Conservation (phyloP, 2,113 vertebrate species). For the Macquaria ambigua region DNA sequence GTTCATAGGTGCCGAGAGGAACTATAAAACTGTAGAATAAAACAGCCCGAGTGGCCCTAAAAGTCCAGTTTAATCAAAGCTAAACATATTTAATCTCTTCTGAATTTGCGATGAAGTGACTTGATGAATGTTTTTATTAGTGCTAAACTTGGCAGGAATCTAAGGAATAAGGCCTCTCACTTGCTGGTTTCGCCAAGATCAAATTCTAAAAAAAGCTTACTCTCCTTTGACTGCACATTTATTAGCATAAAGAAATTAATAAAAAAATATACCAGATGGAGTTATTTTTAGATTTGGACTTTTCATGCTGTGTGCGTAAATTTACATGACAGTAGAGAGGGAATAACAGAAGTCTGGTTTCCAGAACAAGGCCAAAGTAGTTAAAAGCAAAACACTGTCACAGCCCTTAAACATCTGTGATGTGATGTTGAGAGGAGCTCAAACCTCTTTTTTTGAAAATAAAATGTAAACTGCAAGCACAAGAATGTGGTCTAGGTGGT, state of each 20-base stretch:
- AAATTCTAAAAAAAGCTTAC: neutral
- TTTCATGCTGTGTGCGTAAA: conserved; percentile 51
- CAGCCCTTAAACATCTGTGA: conserved; percentile 53
- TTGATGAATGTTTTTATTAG: conserved; percentile 58
- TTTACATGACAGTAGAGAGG: conserved; percentile 49
- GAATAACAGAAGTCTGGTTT: conserved; percentile 30
- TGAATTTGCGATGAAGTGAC: conserved; percentile 51
- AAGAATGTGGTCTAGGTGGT: neutral
- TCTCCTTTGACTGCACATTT: conserved; percentile 39
- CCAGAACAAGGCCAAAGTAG: conserved; percentile 61
- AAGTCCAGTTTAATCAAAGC: conserved; percentile 61
- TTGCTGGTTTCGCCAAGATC: conserved; percentile 34
- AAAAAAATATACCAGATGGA: conserved; percentile 45
- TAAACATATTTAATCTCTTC: conserved; percentile 53
- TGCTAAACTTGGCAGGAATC: conserved; percentile 55
- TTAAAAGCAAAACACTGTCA: conserved; percentile 67
- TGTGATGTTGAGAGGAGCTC: conserved; percentile 42
- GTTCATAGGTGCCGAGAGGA: conserved; percentile 46
- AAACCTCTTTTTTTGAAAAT: conserved; percentile 1
- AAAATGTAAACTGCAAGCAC: conserved; percentile 20
- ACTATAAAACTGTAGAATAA: conserved; percentile 45
- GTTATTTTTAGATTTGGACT: conserved; percentile 59
- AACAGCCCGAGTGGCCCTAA: conserved; percentile 33
- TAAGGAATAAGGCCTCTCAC: conserved; percentile 12
- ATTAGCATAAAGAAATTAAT: conserved; percentile 60